Percentiles rank a stretch among this genome's conserved stretches.
These are phyloP conservation scores for Pseudochromis fuscus DNA, from an alignment of 2,797 vertebrate species.

Conservation along the genomic window DNA sequence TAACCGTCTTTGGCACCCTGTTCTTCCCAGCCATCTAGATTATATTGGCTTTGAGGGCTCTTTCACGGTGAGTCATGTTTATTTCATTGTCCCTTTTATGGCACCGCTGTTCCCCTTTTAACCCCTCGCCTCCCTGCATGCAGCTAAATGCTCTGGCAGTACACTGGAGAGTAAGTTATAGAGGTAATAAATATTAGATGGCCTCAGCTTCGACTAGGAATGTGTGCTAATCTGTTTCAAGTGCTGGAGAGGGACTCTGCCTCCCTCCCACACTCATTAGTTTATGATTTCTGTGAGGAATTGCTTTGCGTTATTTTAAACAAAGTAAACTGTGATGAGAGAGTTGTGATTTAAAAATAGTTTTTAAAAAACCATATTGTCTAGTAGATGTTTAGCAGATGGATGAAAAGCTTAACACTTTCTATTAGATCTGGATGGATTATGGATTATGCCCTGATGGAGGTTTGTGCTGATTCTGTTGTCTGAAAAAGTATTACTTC, in stretches of 20 bases:
- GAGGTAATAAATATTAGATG: conserved; percentile 81
- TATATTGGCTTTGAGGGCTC: conserved; percentile 74
- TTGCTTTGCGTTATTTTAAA: conserved; percentile 8
- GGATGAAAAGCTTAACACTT: background rate
- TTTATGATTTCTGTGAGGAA: conserved; percentile 29
- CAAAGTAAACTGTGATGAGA: background rate
- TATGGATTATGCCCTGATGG: too few relatives aligned
- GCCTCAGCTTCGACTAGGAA: conserved; percentile 61
- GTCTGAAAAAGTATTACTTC: background rate
- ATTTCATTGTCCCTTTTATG: conserved; percentile 83
- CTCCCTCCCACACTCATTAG: conserved; percentile 28
- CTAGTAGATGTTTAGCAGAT: background rate
- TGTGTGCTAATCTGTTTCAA: conserved; percentile 76
- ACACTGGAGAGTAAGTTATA: conserved; percentile 77
- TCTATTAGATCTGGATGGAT: too few relatives aligned
- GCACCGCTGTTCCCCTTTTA: conserved; percentile 77
- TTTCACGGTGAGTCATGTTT: conserved; percentile 80
- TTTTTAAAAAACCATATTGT: background rate
- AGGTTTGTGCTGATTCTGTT: background rate
- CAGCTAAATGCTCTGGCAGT: conserved; percentile 72
- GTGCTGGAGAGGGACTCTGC: conserved; percentile 52
- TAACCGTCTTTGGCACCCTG: conserved; percentile 52
- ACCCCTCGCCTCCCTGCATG: conserved; percentile 74
- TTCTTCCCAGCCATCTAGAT: conserved; percentile 51
- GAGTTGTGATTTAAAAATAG: background rate